Base-by-base conservation (phyloP, 2,113 vertebrate species). In the Ameiurus melas region DNA sequence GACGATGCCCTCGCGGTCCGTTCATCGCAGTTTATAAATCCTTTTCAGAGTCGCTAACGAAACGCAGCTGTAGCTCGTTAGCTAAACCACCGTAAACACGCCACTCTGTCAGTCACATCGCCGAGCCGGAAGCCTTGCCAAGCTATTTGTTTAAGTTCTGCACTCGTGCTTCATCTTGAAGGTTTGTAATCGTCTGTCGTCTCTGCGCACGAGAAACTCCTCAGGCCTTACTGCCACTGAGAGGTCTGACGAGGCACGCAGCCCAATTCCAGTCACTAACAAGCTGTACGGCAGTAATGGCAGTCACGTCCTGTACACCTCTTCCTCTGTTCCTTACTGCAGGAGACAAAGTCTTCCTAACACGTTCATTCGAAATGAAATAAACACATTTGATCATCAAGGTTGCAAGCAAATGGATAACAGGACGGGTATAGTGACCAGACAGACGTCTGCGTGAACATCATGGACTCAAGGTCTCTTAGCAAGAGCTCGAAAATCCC, bases 21-120 rank as follows among this genome's bases (percentile, higher is more conserved):
- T 57, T 30, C 57, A 30, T 55, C 51, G 33, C 14, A 16, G 13
- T n/a, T 51, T 51, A 13, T 27, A 47, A 77, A 43, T 43, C 73
- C 25, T 78, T 53, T 53, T n/a, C 77, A 53, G 47, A 53, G 55
- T 39, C 13, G 39, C 33, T 60, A 82, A 62, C 39, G 80, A 36
- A 39, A 25, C 33, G 62, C 80, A 62, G 80, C 55, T 60, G 80
- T 36, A 62, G 80, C 80, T 82, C 57, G 20, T 82, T 82, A 82
- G 33, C 80, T 5, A 36, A 62, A 39, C 20, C 10, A 13, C 80
- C 55, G 43, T 60, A 82, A 82, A 39, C 80, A 62, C n/a, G 2
- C 77, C n/a, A 30, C 27, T 30, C 77, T 27, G 80, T 60, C 80
- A 39, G 80, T 82, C 57, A 62, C 57, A 25, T 39, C 30, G 47